phyloP scores from a whole-genome alignment of 2,113 vertebrate genomes.

The Bufo gargarizans region DNA sequence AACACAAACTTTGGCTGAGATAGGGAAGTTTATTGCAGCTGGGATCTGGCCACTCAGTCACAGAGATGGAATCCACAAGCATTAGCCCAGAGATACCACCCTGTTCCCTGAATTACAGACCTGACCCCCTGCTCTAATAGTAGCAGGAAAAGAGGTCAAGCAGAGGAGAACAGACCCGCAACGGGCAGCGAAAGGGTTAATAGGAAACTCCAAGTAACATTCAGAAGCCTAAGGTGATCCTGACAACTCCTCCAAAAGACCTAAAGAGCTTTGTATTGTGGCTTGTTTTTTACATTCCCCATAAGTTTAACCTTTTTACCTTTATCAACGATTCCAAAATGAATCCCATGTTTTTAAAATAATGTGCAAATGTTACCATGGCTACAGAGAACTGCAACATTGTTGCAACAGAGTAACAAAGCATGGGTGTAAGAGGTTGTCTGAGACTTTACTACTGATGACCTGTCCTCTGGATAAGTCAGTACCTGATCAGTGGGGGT shows the following conservation, averaged over 20 bases:
- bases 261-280: no score
- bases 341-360: no score
- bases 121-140: constrained; percentile 35
- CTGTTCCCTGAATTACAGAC: constrained; percentile 58
- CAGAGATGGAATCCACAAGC: constrained; percentile 75
- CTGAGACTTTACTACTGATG: no score
- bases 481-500: no score
- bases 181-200: background rate
- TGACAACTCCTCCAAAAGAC: no score
- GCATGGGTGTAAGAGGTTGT: no score
- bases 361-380: no score
- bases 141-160: background rate
- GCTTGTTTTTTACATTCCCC: no score
- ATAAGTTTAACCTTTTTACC: no score
- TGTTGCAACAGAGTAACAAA: background rate
- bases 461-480: no score
- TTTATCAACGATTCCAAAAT: no score
- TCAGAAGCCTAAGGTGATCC: background rate
- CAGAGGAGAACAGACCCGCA: background rate
- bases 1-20: constrained; percentile 56
- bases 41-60: constrained; percentile 65
- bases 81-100: constrained; percentile 63
- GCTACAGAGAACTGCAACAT: background rate
- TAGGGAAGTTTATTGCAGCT: constrained; percentile 63
- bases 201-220: background rate